Base-by-base conservation (phyloP, 1,140 invertebrate genomes). In the Eriocheir sinensis region DNA sequence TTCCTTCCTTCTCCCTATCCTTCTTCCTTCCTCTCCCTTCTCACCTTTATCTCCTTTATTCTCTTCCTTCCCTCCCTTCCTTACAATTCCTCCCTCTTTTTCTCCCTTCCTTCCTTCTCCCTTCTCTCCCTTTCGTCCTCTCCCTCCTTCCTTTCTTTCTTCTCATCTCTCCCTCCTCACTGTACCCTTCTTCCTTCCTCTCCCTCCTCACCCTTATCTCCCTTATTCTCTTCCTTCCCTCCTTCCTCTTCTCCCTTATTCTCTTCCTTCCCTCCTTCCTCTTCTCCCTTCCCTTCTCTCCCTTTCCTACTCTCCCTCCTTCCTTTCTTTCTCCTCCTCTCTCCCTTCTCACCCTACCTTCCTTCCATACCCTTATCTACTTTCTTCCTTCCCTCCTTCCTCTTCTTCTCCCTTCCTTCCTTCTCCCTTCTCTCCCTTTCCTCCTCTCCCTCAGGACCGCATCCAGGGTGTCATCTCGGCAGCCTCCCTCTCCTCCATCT, bases 401-500 rank as follows among this genome's bases (percentile, higher is more conserved):
- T 88, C 17, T 40, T 40, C 36, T n/a, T 40, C 40, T 38, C 17
- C 15, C 3, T 44, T 44, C 4, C 30, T 30, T 3, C 30, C 9
- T 27, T 27, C 32, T n/a, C n/a, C 53, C 40, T 40, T 27, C 40
- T 41, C 3, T 27, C 38, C 38, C 27, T 48, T 0, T 2, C n/a
- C 17, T 80, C 60, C 79, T 27, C 17, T 2, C 38, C 88, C 72
- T 27, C 30, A 94, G 93, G 93, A 44, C 41, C 60, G 40, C 4
- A 53, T 80, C 15, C 93, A 94, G n/a, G 80, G 86, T 27, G 86
- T 89, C 30, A 89, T 94, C 30, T 94, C 93, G 6, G 86, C 93
- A 12, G 93, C 48, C 36, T 94, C 93, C 9, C 86, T 94, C 36
- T 94, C 93, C 38, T 94, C 93, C 86, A 94, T 94, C 36, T 94